Evolutionary conservation across 2,888 invertebrate species (phyloP).

Genomic region (Thera britannica): DNA sequence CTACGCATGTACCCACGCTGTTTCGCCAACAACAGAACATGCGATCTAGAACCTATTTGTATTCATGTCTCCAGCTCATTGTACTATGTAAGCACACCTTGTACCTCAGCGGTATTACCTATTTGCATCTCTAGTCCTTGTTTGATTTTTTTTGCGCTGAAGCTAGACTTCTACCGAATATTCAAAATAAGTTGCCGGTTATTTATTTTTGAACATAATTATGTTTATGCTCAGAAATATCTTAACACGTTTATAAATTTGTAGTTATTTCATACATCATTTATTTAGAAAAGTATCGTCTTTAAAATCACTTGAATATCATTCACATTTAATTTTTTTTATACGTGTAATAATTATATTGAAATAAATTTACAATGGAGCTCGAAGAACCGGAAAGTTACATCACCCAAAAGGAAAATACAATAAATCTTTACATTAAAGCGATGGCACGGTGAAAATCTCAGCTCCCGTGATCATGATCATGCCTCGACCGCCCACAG

Average conservation of each 20-base stretch:
- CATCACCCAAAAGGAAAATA: constrained; percentile 19
- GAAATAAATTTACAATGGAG: constrained; percentile 5
- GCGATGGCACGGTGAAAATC: constrained; percentile 43
- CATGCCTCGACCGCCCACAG: constrained; percentile 38
- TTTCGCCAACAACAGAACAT: constrained; percentile 47
- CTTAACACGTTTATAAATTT: background rate
- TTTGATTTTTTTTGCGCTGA: constrained; percentile 20
- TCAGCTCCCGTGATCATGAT: constrained; percentile 42
- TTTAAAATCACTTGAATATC: constrained; percentile 6
- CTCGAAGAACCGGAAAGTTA: constrained; percentile 18
- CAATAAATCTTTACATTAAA: constrained; percentile 31
- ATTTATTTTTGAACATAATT: background rate
- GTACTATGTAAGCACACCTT: constrained; percentile 67
- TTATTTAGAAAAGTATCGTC: constrained; percentile 13
- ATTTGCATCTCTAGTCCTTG: constrained; percentile 59
- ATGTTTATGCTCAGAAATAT: too few species aligned
- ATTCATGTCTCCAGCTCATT: constrained; percentile 57
- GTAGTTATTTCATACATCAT: constrained; percentile 3
- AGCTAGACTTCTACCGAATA: background rate
- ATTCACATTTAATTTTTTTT: constrained; percentile 9
- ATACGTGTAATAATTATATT: constrained; percentile 9
- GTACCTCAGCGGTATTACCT: constrained; percentile 61
- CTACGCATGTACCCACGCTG: constrained; percentile 48
- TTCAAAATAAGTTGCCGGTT: background rate
- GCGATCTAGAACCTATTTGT: constrained; percentile 58